Conservation (phyloP, 2,888 invertebrate genomes). For the Oscheius sp. region DNA sequence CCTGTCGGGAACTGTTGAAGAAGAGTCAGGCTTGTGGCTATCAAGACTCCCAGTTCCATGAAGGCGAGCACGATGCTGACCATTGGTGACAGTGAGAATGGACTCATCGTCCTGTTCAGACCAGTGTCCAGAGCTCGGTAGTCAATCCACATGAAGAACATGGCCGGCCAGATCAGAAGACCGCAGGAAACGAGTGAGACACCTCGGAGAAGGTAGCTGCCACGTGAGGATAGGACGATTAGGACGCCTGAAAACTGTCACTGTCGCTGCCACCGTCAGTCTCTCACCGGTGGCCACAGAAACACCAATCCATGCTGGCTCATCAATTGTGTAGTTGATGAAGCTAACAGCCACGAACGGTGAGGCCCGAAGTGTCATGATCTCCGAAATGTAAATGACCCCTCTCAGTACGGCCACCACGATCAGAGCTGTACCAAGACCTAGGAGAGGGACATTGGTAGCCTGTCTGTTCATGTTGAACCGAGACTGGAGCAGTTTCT, state of each 20-base stretch:
- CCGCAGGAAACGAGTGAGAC: constrained; percentile 24
- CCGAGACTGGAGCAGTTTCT: constrained; percentile 10
- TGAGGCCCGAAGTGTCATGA: neutral
- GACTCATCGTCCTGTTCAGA: neutral
- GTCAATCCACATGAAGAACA: constrained; percentile 38
- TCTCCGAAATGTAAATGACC: constrained; percentile 4
- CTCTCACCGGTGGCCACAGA: constrained; percentile 25
- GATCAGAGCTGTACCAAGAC: constrained; percentile 32
- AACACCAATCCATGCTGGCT: constrained; percentile 28
- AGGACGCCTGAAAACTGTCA: constrained; percentile 15
- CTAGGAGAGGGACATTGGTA: constrained; percentile 16
- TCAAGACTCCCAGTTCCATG: constrained; percentile 26
- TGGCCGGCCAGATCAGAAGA: constrained; percentile 37
- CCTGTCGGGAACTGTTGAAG: constrained; percentile 5
- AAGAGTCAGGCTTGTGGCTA: constrained; percentile 18
- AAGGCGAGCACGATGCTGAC: constrained; percentile 13
- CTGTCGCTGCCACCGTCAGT: neutral
- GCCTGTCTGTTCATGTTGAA: constrained; percentile 9
- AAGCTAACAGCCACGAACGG: constrained; percentile 1
- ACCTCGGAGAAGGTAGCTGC: constrained; percentile 33
- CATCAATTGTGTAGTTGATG: constrained; percentile 36
- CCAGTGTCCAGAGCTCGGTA: constrained; percentile 22
- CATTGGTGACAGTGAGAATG: neutral
- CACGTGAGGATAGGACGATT: constrained; percentile 11
- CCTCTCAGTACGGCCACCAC: constrained; percentile 16